These are phyloP conservation scores for Sturnira hondurensis DNA, from an alignment of 2,113 vertebrate genomes.

Conservation along the genomic window DNA sequence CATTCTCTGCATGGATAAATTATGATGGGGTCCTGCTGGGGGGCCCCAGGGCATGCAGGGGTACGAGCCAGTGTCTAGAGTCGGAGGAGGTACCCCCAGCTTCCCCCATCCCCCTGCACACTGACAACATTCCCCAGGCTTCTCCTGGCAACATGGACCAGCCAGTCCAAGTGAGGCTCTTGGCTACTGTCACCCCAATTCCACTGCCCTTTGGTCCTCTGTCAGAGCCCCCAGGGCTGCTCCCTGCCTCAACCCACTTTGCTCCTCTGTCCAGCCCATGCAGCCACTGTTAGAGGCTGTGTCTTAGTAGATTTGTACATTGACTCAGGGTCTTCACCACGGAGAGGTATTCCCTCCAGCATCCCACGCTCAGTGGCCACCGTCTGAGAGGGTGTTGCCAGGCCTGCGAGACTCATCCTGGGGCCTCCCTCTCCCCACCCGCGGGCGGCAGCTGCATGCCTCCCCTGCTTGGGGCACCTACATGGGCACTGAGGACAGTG, in stretches of 20 bases:
- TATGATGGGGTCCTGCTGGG: too few relatives aligned
- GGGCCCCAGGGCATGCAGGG: background rate
- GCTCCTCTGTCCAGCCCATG: background rate
- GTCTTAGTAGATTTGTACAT: background rate
- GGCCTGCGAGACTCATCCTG: background rate
- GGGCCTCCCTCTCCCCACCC: background rate
- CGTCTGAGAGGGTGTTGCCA: background rate
- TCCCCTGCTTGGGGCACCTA: background rate
- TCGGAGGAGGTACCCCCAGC: background rate
- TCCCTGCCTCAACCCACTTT: too few relatives aligned
- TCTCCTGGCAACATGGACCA: background rate
- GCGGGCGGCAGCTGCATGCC: background rate
- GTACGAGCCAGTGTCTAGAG: background rate
- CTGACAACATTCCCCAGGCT: background rate
- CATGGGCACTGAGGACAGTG: fast-evolving
- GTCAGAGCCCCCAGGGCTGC: background rate
- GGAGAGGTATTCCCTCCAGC: fast-evolving
- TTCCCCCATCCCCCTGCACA: background rate
- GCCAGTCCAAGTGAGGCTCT: background rate
- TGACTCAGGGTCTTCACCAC: background rate
- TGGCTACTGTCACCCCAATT: background rate
- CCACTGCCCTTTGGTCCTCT: background rate
- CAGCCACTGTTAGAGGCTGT: background rate
- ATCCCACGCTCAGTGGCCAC: background rate
- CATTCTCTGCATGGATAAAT: background rate